These are phyloP conservation scores for Sebastes aleutianus DNA, from an alignment of 2,797 vertebrate genomes.

Conservation along the genomic window DNA sequence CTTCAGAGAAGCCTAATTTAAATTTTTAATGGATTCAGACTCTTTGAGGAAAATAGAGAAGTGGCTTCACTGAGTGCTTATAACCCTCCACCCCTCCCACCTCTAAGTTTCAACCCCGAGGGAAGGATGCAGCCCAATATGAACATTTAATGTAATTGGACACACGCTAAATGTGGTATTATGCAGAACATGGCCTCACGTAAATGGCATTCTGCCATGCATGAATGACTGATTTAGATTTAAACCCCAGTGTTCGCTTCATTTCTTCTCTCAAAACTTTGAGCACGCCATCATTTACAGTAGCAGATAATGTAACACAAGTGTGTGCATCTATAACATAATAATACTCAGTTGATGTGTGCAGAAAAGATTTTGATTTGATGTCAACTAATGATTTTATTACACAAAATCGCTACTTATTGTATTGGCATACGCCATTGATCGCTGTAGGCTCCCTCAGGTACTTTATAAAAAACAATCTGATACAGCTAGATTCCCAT, in stretches of 20 bases:
- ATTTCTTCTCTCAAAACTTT: constrained; percentile 15
- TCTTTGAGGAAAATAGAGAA: constrained; percentile 65
- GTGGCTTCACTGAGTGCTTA: constrained; percentile 45
- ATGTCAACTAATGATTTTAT: not conserved
- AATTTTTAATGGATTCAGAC: constrained; percentile 71
- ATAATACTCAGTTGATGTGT: not conserved
- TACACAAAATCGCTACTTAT: not conserved
- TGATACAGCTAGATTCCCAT: not conserved
- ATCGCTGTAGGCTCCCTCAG: not conserved
- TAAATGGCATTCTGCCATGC: constrained; percentile 42
- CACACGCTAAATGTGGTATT: constrained; percentile 56
- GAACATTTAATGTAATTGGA: constrained; percentile 67
- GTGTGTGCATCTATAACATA: not conserved
- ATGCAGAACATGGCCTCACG: constrained; percentile 48
- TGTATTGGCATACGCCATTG: not conserved
- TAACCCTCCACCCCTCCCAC: constrained; percentile 16
- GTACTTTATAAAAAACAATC: not conserved
- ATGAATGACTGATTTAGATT: constrained; percentile 38
- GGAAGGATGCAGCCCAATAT: constrained; percentile 34
- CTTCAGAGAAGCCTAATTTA: constrained; percentile 65
- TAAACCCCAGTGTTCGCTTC: constrained; percentile 1
- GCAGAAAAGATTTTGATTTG: not conserved
- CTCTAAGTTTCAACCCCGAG: constrained; percentile 37
- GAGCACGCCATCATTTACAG: not conserved
- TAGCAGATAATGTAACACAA: not conserved